Conservation (phyloP, 2,888 invertebrate genomes). For the Agriotes lineatus region DNA sequence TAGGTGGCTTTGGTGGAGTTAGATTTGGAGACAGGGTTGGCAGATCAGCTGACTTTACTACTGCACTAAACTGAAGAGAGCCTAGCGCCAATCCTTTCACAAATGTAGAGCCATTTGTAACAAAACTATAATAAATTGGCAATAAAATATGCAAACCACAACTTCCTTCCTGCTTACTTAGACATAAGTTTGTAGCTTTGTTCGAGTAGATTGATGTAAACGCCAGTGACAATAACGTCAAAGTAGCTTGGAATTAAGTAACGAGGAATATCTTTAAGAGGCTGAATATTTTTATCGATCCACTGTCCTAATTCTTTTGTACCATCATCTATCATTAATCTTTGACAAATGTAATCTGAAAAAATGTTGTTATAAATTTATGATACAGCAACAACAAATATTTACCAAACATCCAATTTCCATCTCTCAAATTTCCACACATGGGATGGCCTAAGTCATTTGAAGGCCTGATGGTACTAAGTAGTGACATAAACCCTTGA, state of each 20-base stretch:
- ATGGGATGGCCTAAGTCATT: slow-evolving; percentile 97
- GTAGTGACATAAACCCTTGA: slow-evolving; percentile 83
- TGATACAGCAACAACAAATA: neutral
- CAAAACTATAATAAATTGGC: slow-evolving; percentile 71
- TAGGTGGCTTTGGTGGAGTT: slow-evolving; percentile 74
- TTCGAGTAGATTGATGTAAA: slow-evolving; percentile 76
- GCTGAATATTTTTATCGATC: slow-evolving; percentile 76
- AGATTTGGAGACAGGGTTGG: slow-evolving; percentile 82
- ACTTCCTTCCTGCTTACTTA: slow-evolving; percentile 68
- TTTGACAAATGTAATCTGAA: slow-evolving; percentile 82
- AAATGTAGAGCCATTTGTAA: slow-evolving; percentile 81
- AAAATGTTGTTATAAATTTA: slow-evolving; percentile 33
- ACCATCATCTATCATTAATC: slow-evolving; percentile 76
- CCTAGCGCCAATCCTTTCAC: slow-evolving; percentile 85
- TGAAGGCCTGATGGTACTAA: slow-evolving; percentile 79
- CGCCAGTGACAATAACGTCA: slow-evolving; percentile 82
- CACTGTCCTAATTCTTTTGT: slow-evolving; percentile 76
- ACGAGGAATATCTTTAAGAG: slow-evolving; percentile 83
- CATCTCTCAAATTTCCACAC: slow-evolving; percentile 92
- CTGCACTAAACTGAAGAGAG: slow-evolving; percentile 87
- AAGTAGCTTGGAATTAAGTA: slow-evolving; percentile 94
- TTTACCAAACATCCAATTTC: slow-evolving; percentile 91
- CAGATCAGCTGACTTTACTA: slow-evolving; percentile 81
- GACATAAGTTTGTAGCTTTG: slow-evolving; percentile 78
- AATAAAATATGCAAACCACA: no score